Evolutionary conservation across 2,888 invertebrate genomes (phyloP).

Genomic region (Eupeodes latifasciatus): DNA sequence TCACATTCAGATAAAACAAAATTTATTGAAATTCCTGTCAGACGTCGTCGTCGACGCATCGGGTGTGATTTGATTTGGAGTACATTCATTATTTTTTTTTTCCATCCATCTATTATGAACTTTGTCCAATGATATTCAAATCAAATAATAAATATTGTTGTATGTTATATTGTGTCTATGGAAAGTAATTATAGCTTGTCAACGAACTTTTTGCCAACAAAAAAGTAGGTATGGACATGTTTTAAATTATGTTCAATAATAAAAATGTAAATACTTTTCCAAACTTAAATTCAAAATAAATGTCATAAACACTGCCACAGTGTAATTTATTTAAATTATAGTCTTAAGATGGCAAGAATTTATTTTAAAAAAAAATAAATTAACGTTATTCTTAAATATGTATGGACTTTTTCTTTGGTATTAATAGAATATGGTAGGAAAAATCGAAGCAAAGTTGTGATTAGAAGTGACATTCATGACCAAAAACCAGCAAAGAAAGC

Average conservation of each 20-base stretch:
- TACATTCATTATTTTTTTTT: neutral
- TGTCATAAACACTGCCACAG: neutral
- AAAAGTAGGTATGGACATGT: too few relatives aligned
- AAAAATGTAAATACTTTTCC: slow-evolving; percentile 15
- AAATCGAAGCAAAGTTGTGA: too few relatives aligned
- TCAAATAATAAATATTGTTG: neutral
- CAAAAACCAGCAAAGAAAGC: neutral
- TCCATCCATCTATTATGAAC: neutral
- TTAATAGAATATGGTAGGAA: too few relatives aligned
- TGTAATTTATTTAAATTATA: neutral
- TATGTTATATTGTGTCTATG: too few relatives aligned
- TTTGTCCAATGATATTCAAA: neutral
- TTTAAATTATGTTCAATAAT: neutral
- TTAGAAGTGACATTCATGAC: too few relatives aligned
- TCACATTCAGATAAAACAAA: too few relatives aligned
- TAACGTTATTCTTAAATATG: neutral
- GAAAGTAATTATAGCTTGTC: slow-evolving; percentile 5
- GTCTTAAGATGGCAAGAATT: too few relatives aligned
- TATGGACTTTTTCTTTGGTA: too few relatives aligned
- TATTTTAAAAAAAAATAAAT: neutral
- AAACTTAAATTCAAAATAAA: neutral
- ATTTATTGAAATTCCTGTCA: too few relatives aligned
- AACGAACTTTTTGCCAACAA: neutral
- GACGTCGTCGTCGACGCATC: too few relatives aligned
- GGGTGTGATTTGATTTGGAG: too few relatives aligned